phyloP scores from a whole-genome alignment of 1,140 invertebrate species.

The Akabosia matsudoensis region DNA sequence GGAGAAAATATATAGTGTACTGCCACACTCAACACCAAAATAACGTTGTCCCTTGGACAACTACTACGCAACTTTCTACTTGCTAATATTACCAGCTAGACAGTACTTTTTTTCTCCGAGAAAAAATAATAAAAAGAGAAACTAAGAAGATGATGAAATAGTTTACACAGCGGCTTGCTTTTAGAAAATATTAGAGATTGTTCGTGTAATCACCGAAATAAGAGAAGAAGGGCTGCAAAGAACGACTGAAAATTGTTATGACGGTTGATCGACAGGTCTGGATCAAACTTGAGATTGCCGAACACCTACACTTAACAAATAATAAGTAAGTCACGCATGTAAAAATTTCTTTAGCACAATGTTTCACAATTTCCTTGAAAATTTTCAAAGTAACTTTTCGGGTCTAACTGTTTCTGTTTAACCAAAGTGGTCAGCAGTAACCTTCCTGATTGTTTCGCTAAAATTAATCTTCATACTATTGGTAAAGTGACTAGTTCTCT shows the following conservation, averaged over 20 bases:
- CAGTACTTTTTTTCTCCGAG: constrained; percentile 19
- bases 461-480: too few relatives aligned
- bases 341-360: constrained; percentile 6
- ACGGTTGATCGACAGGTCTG: constrained; percentile 81
- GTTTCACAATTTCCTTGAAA: neutral
- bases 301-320: constrained; percentile 65
- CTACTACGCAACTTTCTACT: too few relatives aligned
- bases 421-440: too few relatives aligned
- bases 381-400: neutral
- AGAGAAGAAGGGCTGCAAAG: constrained; percentile 85
- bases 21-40: too few relatives aligned
- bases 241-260: constrained; percentile 98
- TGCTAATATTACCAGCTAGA: too few relatives aligned
- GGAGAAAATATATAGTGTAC: too few relatives aligned
- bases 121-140: neutral
- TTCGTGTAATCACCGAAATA: constrained; percentile 84
- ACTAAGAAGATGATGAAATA: neutral
- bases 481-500: too few relatives aligned
- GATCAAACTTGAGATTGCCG: constrained; percentile 87
- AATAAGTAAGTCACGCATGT: constrained; percentile 33
- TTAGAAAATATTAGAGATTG: constrained; percentile 35
- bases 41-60: too few relatives aligned
- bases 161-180: neutral
- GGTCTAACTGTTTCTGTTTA: too few relatives aligned
- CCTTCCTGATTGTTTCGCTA: too few relatives aligned